Base-by-base conservation (phyloP, 1,140 invertebrate species). In the Planococcus citri region DNA sequence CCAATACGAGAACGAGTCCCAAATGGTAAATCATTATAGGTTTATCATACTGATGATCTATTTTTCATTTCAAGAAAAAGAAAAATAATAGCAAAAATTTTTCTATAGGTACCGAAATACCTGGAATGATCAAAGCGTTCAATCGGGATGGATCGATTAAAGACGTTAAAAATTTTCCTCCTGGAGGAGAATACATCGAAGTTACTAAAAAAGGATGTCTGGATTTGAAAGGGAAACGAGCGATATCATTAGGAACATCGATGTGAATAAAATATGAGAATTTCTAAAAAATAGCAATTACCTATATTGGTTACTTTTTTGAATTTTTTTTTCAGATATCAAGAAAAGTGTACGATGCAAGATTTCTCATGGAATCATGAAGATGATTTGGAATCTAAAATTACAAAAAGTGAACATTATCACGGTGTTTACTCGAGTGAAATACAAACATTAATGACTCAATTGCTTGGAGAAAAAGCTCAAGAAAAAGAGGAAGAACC, bases 91-190 rank as follows among this genome's bases (percentile, higher is more conserved):
- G n/a, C n/a, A n/a, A n/a, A n/a, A n/a, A n/a, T n/a, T n/a, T n/a
- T 33, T 33, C 12, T 72, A 17, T 24, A 76, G 75, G 74, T 20
- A 72, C 72, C 72, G 75, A 76, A 71, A 68, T 72, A 21, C 75
- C 75, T 12, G 75, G 75, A 10, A 73, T 72, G 57, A 76, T 76
- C 22, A 70, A 73, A 72, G 24, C 72, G 10, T 76, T 72, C 70
- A 70, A 72, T 25, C 64, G 69, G 33, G 74, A 74, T 71, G 72
- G 74, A n/a, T 68, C 68, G 20, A 70, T 73, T n/a, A 68, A 69
- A 25, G 73, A 75, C 9, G 60, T 74, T 6, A 73, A 57, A 22
- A 73, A 60, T 69, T 76, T 76, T 69, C 69, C 72, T 70, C 68
- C 74, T 24, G 25, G 60, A 64, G 60, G 60, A 25, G 22, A 24